Base-by-base conservation (phyloP, 2,888 invertebrate species). In the Synergus gifuensis region DNA sequence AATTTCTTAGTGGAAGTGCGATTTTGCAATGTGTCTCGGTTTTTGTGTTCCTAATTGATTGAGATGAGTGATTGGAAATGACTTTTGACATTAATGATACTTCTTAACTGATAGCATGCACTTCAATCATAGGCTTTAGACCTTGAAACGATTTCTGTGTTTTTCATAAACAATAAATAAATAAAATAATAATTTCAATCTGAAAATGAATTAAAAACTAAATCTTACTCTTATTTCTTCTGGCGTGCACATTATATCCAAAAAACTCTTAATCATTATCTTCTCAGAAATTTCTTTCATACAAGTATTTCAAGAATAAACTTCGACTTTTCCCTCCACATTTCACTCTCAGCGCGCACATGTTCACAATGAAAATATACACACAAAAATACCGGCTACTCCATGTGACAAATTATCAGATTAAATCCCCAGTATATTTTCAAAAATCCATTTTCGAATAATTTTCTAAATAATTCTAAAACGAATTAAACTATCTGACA, bases 221-320 rank as follows among this genome's bases (percentile, higher is more conserved):
- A 58, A 79, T 78, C 83, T 83, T 92, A 93, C 93, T 93, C 93
- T 92, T 62, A 92, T 85, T 87, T 93, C 93, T 87, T 93, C 93
- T 79, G 93, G 92, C 79, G 93, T 93, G 87, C 93, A 93, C 93
- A 93, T 93, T 86, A 78, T 83, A 84, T 16, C 7, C 7, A 9
- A 16, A 58, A 58, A 58, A 63, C 63, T 64, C 14, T 77, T 76
- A 58, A 58, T 58, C 62, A 62, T 62, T 22, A 22, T 62, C 28
- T 62, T 62, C 62, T 62, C 22, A 62, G 18, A 62, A 73, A 73
- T 22, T 49, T 4, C 36, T 73, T 40, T 73, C 36, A 73, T 54
- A 40, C 73, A 73, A 11, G n/a, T 54, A 36, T 58, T 36, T 28
- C 36, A 36, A 49, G 16, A 28, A 40, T 49, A 11, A 36, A 49